Percentiles rank a stretch among this genome's conserved stretches.
Evolutionary conservation across 2,888 invertebrate species (phyloP).

Genomic region (Thymelicus sylvestris): DNA sequence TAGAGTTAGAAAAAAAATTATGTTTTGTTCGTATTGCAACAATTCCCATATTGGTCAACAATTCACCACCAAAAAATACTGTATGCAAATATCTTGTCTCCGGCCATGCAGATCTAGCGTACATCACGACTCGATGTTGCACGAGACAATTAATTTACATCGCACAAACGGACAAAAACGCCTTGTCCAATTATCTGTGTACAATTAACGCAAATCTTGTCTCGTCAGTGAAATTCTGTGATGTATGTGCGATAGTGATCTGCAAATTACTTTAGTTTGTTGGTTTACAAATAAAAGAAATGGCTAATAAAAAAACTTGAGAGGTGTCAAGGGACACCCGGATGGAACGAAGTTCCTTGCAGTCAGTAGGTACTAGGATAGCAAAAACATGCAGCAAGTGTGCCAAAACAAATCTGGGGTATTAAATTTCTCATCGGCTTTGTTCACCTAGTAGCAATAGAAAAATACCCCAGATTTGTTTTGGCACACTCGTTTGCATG

Average conservation of each 20-base stretch:
- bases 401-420: too few relatives aligned
- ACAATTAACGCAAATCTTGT: slow-evolving; percentile 45
- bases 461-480: too few relatives aligned
- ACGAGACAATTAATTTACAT: slow-evolving; percentile 50
- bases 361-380: too few relatives aligned
- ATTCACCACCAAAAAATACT: slow-evolving; percentile 21
- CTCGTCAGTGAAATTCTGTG: slow-evolving; percentile 34
- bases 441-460: too few relatives aligned
- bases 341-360: too few relatives aligned
- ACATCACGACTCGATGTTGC: slow-evolving; percentile 49
- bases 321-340: too few relatives aligned
- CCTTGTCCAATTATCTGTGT: slow-evolving; percentile 33
- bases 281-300: neutral
- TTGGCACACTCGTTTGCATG: too few relatives aligned
- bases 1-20: neutral
- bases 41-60: slow-evolving; percentile 4
- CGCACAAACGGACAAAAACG: slow-evolving; percentile 54
- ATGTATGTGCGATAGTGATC: slow-evolving; percentile 28
- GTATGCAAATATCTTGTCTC: slow-evolving; percentile 48
- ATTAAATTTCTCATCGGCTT: too few relatives aligned
- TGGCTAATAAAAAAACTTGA: too few relatives aligned
- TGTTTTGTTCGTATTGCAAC: neutral
- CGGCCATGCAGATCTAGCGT: slow-evolving; percentile 46
- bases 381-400: too few relatives aligned
- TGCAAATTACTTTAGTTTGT: neutral